Evolutionary conservation across 2,888 invertebrate genomes (phyloP).

Genomic region (Lycia hirtaria): DNA sequence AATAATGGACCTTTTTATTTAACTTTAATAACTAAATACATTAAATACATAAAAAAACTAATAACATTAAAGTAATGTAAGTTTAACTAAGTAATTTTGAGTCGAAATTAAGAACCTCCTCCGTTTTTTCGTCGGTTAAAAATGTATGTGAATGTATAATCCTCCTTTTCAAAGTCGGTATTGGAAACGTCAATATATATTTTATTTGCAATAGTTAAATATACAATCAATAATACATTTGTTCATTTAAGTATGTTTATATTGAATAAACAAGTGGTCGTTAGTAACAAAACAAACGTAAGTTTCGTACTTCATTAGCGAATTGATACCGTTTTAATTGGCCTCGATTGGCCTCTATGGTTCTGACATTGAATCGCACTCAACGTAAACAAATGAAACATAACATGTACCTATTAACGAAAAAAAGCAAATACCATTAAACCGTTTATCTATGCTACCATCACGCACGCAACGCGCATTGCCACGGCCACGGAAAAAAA

Average conservation of each 20-base stretch:
- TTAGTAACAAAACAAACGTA: not conserved
- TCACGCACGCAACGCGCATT: slow-evolving; percentile 66
- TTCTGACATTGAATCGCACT: slow-evolving; percentile 46
- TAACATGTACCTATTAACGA: slow-evolving; percentile 49
- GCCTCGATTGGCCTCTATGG: slow-evolving; percentile 40
- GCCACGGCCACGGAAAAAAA: slow-evolving; percentile 61
- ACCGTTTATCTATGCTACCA: slow-evolving; percentile 61
- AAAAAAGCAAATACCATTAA: slow-evolving; percentile 59
- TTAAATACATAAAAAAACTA: too few species aligned
- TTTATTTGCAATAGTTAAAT: too few species aligned
- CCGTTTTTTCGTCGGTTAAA: too few species aligned
- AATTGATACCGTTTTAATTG: slow-evolving; percentile 42
- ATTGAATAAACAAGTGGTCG: not conserved
- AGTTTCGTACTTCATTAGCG: slow-evolving; percentile 32
- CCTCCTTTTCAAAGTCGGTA: too few species aligned
- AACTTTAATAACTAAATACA: too few species aligned
- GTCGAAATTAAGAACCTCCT: too few species aligned
- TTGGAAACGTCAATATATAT: too few species aligned
- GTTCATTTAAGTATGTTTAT: not conserved
- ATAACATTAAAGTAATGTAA: too few species aligned
- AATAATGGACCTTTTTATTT: too few species aligned
- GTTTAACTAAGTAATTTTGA: too few species aligned
- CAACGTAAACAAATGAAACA: slow-evolving; percentile 57
- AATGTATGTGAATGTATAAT: too few species aligned
- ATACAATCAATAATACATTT: too few species aligned